Conservation (phyloP, 2,113 vertebrate species). For the Grallaria varia region DNA sequence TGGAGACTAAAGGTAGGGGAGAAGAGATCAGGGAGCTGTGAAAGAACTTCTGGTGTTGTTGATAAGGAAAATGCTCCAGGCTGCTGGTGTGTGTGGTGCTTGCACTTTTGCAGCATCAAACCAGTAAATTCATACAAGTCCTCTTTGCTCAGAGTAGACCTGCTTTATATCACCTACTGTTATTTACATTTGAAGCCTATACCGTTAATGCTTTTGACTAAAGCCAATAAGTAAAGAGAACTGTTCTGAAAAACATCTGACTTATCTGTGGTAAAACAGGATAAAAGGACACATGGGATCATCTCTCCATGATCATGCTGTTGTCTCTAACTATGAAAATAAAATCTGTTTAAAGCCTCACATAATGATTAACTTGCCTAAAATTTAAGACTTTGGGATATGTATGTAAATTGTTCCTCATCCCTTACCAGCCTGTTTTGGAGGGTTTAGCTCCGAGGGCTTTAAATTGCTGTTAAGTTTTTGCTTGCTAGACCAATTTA, state of each 20-base stretch:
- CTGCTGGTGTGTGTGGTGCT: not conserved
- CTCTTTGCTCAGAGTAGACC: not conserved
- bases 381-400: not conserved
- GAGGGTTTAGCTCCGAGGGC: not conserved
- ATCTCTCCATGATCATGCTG: not conserved
- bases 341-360: not conserved
- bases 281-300: not conserved
- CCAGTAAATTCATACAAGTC: not conserved
- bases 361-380: not conserved
- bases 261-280: not conserved
- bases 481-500: not conserved
- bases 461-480: not conserved
- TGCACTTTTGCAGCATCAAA: not conserved
- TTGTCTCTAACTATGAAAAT: not conserved
- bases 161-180: not conserved
- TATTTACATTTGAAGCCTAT: constrained; percentile 12
- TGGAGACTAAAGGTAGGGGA: not conserved
- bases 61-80: not conserved
- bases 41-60: not conserved
- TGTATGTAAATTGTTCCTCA: not conserved
- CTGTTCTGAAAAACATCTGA: not conserved
- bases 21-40: not conserved
- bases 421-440: not conserved
- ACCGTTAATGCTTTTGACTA: not conserved
- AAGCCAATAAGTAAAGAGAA: not conserved